These are phyloP conservation scores for Perca fluviatilis DNA, from an alignment of 2,113 vertebrate genomes.

Conservation along the genomic window DNA sequence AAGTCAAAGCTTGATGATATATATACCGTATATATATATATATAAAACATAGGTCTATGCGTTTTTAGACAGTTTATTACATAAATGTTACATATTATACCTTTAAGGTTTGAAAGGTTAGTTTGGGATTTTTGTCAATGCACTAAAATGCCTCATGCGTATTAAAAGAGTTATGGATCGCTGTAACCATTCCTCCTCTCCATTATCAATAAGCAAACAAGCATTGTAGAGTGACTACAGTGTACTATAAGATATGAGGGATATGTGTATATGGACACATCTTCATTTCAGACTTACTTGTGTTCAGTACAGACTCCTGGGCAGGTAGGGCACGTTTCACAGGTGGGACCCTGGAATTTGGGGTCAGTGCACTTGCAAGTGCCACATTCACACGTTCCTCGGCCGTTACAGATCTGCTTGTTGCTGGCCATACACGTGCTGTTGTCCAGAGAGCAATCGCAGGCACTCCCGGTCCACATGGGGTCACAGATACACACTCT, in stretches of 20 bases:
- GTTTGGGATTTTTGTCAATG: not conserved
- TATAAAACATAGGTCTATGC: too few species aligned
- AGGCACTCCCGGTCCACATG: slow-evolving; percentile 94
- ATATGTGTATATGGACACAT: not conserved
- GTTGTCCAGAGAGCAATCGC: slow-evolving; percentile 93
- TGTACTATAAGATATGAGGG: not conserved
- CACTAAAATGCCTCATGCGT: not conserved
- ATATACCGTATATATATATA: too few species aligned
- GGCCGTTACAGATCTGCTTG: slow-evolving; percentile 93
- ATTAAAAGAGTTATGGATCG: not conserved
- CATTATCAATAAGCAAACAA: too few species aligned
- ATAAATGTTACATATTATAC: too few species aligned
- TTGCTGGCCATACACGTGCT: slow-evolving; percentile 89
- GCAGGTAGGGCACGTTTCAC: slow-evolving; percentile 96
- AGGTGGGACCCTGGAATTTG: slow-evolving; percentile 95
- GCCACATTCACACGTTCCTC: slow-evolving; percentile 93
- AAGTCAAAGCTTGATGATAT: too few species aligned
- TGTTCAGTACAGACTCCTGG: slow-evolving; percentile 93
- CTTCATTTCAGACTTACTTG: slow-evolving; percentile 86
- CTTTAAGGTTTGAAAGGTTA: not conserved
- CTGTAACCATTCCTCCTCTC: not conserved
- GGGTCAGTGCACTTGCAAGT: slow-evolving; percentile 93
- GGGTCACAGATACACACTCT: slow-evolving; percentile 90
- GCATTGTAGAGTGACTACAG: not conserved
- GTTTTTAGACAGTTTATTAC: too few species aligned